These are phyloP conservation scores for Gadus macrocephalus DNA, from an alignment of 2,113 vertebrate species.

Conservation along the genomic window DNA sequence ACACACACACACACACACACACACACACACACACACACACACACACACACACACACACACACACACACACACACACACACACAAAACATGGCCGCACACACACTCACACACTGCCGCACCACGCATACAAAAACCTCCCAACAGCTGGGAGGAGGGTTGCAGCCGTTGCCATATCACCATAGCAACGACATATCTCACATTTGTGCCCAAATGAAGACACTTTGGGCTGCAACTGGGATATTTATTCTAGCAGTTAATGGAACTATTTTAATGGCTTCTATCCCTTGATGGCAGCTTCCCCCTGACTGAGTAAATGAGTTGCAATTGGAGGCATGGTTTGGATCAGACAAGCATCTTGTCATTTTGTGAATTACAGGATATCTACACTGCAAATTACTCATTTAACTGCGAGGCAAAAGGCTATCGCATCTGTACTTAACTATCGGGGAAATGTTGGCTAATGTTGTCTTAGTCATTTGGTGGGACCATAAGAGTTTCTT, in stretches of 20 bases:
- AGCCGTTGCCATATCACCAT: slow-evolving; percentile 91
- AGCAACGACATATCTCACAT: slow-evolving; percentile 92
- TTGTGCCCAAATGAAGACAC: slow-evolving; percentile 92
- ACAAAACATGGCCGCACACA: slow-evolving; percentile 18
- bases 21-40: too few species aligned
- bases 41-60: too few species aligned
- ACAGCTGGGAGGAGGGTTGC: slow-evolving; percentile 92
- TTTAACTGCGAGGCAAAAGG: slow-evolving; percentile 33
- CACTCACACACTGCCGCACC: slow-evolving; percentile 25
- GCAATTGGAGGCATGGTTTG: slow-evolving; percentile 49
- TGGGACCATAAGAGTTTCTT: too few species aligned
- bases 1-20: not conserved
- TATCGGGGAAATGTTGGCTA: slow-evolving; percentile 24
- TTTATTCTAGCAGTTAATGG: slow-evolving; percentile 70
- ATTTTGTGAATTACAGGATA: slow-evolving; percentile 55
- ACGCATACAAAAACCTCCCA: slow-evolving; percentile 67
- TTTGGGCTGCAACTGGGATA: slow-evolving; percentile 75
- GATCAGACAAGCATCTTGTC: slow-evolving; percentile 49
- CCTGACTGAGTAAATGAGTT: slow-evolving; percentile 60
- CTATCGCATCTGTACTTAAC: slow-evolving; percentile 24
- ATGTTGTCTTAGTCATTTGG: slow-evolving; percentile 24
- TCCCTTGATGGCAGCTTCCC: slow-evolving; percentile 43
- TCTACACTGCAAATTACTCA: slow-evolving; percentile 41
- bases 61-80: slow-evolving; percentile 10
- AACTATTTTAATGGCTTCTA: slow-evolving; percentile 62